phyloP scores from a whole-genome alignment of 2,797 vertebrate genomes.

The Meda fulgida region DNA sequence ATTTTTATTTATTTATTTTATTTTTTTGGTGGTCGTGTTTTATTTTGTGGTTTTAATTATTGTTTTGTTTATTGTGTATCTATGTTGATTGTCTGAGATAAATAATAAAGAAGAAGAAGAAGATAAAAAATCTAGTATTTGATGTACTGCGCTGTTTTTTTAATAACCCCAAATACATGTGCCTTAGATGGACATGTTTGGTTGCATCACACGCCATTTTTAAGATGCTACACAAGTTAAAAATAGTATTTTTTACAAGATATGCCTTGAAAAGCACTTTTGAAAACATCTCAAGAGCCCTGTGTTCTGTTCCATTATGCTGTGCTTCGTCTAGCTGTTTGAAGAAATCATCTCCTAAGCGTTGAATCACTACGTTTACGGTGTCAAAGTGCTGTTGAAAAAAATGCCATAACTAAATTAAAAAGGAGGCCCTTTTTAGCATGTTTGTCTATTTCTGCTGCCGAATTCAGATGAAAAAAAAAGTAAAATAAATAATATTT shows the following conservation, averaged over 20 bases:
- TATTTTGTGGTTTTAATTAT: too few species aligned
- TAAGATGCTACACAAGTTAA: not conserved
- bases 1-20: too few species aligned
- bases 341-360: not conserved
- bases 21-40: too few species aligned
- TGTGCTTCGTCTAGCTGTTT: not conserved
- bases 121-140: not conserved
- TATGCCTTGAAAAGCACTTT: constrained; percentile 5
- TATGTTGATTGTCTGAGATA: too few species aligned
- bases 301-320: constrained; percentile 14
- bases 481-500: too few species aligned
- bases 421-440: not conserved
- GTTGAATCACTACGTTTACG: not conserved
- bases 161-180: not conserved
- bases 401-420: not conserved
- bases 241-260: constrained; percentile 4
- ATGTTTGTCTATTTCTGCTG: not conserved
- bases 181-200: not conserved
- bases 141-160: not conserved
- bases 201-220: not conserved
- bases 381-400: not conserved
- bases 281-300: constrained; percentile 1
- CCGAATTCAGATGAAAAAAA: not conserved
- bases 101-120: too few species aligned
- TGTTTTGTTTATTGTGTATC: too few species aligned